phyloP scores from a whole-genome alignment of 2,888 invertebrate species.

The Apodemia hepburni region DNA sequence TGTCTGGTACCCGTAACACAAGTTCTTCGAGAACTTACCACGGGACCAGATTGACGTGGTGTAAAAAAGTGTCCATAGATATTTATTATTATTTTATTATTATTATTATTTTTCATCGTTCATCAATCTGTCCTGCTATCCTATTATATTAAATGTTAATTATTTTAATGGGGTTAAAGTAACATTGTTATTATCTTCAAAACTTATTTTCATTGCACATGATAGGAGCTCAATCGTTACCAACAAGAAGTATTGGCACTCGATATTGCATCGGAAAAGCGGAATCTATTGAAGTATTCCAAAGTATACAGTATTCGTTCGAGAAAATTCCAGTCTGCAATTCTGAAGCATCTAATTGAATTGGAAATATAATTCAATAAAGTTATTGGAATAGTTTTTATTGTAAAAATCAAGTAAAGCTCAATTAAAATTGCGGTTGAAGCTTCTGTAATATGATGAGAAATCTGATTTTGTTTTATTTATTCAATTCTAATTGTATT shows the following conservation, averaged over 20 bases:
- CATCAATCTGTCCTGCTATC: too few species aligned
- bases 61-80: too few species aligned
- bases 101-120: too few species aligned
- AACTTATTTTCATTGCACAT: not conserved
- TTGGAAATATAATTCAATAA: conserved; percentile 15
- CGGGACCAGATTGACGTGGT: too few species aligned
- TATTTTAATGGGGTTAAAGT: not conserved
- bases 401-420: conserved; percentile 3
- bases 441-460: not conserved
- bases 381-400: conserved; percentile 14
- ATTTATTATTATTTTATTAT: too few species aligned
- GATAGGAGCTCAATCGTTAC: conserved; percentile 5
- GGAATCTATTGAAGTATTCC: not conserved
- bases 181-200: too few species aligned
- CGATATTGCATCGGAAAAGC: conserved; percentile 10
- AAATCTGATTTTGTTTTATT: conserved; percentile 6
- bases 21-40: too few species aligned
- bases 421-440: not conserved
- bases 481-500: not conserved
- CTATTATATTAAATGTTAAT: too few species aligned
- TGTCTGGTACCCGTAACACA: too few species aligned
- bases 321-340: conserved; percentile 11
- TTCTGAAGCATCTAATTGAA: conserved; percentile 9
- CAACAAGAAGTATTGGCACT: conserved; percentile 5
- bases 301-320: conserved; percentile 2